Percentiles rank a stretch among this genome's conserved stretches.
Conservation (phyloP, 2,797 vertebrate species). For the Arrhamphus sclerolepis region DNA sequence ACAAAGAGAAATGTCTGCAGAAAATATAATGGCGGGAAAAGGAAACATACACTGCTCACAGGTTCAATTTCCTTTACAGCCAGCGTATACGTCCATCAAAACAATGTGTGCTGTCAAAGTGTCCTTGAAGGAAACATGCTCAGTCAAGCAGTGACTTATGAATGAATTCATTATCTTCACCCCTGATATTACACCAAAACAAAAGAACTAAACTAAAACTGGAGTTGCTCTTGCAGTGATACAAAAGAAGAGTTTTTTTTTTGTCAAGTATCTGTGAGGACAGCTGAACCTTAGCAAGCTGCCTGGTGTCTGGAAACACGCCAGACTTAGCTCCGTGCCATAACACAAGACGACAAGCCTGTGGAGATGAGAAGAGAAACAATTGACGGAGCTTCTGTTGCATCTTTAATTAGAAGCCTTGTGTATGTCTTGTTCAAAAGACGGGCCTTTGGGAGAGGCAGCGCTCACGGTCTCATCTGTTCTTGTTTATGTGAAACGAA, state of each 20-base stretch:
- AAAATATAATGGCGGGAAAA: not conserved
- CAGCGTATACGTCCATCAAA: constrained; percentile 39
- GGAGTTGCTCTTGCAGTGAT: constrained; percentile 5
- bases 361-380: constrained; percentile 47
- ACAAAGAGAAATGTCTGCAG: constrained; percentile 22
- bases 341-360: constrained; percentile 26
- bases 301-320: constrained; percentile 11
- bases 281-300: constrained; percentile 16
- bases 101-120: constrained; percentile 20
- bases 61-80: constrained; percentile 37
- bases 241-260: not conserved
- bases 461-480: constrained; percentile 32
- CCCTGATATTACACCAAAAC: constrained; percentile 31
- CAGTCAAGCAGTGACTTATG: constrained; percentile 30
- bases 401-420: constrained; percentile 64
- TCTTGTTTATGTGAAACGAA: constrained; percentile 43
- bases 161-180: constrained; percentile 48
- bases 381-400: constrained; percentile 61
- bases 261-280: constrained; percentile 23
- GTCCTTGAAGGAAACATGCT: constrained; percentile 50
- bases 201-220: constrained; percentile 20
- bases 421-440: constrained; percentile 58
- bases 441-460: constrained; percentile 25
- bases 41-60: constrained; percentile 5
- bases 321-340: constrained; percentile 29